Base-by-base conservation (phyloP, 1,140 invertebrate genomes). In the Pomacea maculata region DNA sequence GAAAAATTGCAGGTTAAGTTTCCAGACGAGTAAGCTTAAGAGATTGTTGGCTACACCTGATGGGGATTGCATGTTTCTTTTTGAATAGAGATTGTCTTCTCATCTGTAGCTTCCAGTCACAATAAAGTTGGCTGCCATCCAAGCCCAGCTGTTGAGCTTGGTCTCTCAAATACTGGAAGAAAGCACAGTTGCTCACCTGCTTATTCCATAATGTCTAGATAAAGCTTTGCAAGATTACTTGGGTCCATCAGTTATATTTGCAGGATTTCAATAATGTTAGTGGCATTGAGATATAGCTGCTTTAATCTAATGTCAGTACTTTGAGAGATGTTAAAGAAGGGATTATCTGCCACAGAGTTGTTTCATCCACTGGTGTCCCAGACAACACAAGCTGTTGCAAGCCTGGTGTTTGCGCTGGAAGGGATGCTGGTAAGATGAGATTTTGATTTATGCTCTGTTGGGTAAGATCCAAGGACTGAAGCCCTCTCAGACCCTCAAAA, bases 151-250 rank as follows among this genome's bases (percentile, higher is more conserved):
- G 34, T 14, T 88, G 68, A 15, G 52, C 7, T 8, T 52, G 65
- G 19, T 64, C 55, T 45, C 68, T 75, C 11, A 45, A 76, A 34
- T 85, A 87, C 21, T 83, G 71, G 64, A 84, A 45, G 55, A 89
- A 85, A n/a, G 84, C 81, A 83, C 88, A 89, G 72, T 85, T 80
- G 70, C 81, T 81, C 21, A 89, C 75, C 76, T 80, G 29, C 61
- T 64, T 14, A 89, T 85, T 17, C 72, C 52, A 71, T 88, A 88
- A 14, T 55, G 45, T 72, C 61, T 12, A 88, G 71, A 25, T 77
- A 15, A 7, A 88, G 29, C 10, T 75, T 80, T 55, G 34, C 25
- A 9, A 88, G 81, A 55, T 85, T 61, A 65, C 84, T 71, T 7
- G 87, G 82, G 12, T 87, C 87, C 52, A 83, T 80, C 74, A 89